phyloP scores from a whole-genome alignment of 2,113 vertebrate species.

The Lasiurus cinereus region DNA sequence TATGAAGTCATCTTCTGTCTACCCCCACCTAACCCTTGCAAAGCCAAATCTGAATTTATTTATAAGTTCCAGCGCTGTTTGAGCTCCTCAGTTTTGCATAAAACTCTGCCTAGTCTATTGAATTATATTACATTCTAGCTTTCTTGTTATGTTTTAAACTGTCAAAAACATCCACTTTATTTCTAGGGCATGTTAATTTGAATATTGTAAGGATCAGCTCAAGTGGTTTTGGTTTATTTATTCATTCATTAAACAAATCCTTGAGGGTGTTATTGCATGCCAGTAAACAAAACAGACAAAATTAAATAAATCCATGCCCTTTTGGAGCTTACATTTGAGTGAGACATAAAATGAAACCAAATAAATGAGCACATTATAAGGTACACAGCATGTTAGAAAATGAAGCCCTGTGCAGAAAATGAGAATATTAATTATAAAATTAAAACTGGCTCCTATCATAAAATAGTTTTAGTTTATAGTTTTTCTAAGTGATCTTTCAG shows the following conservation, averaged over 20 bases:
- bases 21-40: not conserved
- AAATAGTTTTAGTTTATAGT: slow-evolving; percentile 33
- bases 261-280: not conserved
- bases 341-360: slow-evolving; percentile 32
- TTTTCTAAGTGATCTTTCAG: slow-evolving; percentile 51
- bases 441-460: slow-evolving; percentile 43
- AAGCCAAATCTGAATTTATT: slow-evolving; percentile 28
- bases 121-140: slow-evolving; percentile 52
- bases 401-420: slow-evolving; percentile 15
- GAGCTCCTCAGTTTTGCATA: slow-evolving; percentile 16
- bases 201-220: slow-evolving; percentile 28
- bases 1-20: slow-evolving; percentile 7
- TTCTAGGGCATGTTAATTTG: slow-evolving; percentile 53
- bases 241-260: slow-evolving; percentile 33
- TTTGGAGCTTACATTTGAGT: slow-evolving; percentile 61
- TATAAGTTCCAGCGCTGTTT: not conserved
- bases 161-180: slow-evolving; percentile 33
- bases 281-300: slow-evolving; percentile 38
- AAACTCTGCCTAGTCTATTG: not conserved
- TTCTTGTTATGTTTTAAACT: slow-evolving; percentile 19
- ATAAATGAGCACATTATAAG: slow-evolving; percentile 60
- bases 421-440: slow-evolving; percentile 58
- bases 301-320: slow-evolving; percentile 11
- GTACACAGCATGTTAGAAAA: slow-evolving; percentile 34
- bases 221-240: slow-evolving; percentile 33